Percentiles rank a stretch among this genome's conserved stretches.
Evolutionary conservation across 2,113 vertebrate species (phyloP).

Genomic region (Atherinomorus stipes): DNA sequence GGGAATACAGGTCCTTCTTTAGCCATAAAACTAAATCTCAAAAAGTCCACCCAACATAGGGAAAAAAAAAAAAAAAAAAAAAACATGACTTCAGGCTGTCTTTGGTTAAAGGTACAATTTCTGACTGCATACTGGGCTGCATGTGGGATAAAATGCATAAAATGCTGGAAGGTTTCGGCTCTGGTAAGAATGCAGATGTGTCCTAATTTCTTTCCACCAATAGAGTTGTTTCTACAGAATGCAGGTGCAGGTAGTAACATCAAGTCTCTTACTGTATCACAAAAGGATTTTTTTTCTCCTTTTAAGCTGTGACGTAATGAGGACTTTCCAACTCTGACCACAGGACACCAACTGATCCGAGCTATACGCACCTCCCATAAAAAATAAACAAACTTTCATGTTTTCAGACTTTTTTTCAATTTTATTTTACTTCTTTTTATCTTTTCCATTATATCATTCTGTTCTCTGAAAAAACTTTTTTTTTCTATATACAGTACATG

Average conservation of each 20-base stretch:
- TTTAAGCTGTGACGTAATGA: no score
- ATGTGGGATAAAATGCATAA: conserved; percentile 33
- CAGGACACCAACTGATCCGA: no score
- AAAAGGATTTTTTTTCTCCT: no score
- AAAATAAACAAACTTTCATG: no score
- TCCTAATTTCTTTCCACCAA: conserved; percentile 11
- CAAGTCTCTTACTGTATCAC: no score
- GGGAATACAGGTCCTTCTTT: background rate
- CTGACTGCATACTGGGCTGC: conserved; percentile 21
- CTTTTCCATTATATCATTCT: no score
- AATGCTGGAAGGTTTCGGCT: conserved; percentile 39
- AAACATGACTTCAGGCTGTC: conserved; percentile 25
- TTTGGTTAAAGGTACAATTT: conserved; percentile 15
- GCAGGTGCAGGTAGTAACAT: background rate
- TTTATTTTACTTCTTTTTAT: no score
- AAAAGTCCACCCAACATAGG: conserved; percentile 38
- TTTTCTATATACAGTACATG: no score
- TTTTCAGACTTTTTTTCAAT: no score
- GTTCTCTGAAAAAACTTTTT: no score
- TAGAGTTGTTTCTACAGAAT: background rate
- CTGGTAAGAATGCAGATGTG: conserved; percentile 35
- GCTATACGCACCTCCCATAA: no score
- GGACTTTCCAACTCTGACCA: no score
- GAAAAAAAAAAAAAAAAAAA: background rate
- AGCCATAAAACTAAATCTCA: conserved; percentile 13